Evolutionary conservation across 2,888 invertebrate species (phyloP), one percentile per base, ranked within the genome.

Genomic region (Ernsta delagoae): DNA sequence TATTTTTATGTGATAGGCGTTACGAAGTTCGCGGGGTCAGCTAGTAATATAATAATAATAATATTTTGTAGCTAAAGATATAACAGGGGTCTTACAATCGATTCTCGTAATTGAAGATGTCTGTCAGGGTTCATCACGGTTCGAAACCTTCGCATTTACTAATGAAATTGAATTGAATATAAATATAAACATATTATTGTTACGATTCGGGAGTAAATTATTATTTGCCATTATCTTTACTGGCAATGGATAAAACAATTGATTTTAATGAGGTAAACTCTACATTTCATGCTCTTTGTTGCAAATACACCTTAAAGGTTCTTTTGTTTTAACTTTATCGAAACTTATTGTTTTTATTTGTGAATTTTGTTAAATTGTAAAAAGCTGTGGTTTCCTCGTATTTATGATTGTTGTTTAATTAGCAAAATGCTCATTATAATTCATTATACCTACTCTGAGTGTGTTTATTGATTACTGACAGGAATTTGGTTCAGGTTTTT

Each of bases 111-210:
- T 57, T 65, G 65, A 65, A 65, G 65, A 72, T 50, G 57, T 69
- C 57, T 67, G 48, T 70, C 65, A 59, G 65, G 60, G 50, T 50
- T 54, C 60, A 70, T n/a, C 67, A 60, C 8, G 31, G 65, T 57
- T 54, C 56, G 64, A 24, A 54, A 71, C 71, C 70, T 71, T 65
- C 71, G 65, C 71, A 71, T 70, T 71, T 66, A 53, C 57, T 48
- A 64, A 65, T 72, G 66, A 70, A 70, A 63, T 59, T 65, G 59
- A 65, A 65, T 65, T 24, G 24, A 24, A 24, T 24, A 65, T 65
- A 65, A 65, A 65, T 50, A 65, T 50, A 59, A 48, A 39, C 50
- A 65, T 59, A 7, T 65, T 59, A 65, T 59, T 65, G 31, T 65
- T 50, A 16, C 59, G 43, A 59, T 53, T 59, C 12, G 41, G 41